Evolutionary conservation across 2,888 invertebrate species (phyloP).

Genomic region (Nasonovia ribisnigri): DNA sequence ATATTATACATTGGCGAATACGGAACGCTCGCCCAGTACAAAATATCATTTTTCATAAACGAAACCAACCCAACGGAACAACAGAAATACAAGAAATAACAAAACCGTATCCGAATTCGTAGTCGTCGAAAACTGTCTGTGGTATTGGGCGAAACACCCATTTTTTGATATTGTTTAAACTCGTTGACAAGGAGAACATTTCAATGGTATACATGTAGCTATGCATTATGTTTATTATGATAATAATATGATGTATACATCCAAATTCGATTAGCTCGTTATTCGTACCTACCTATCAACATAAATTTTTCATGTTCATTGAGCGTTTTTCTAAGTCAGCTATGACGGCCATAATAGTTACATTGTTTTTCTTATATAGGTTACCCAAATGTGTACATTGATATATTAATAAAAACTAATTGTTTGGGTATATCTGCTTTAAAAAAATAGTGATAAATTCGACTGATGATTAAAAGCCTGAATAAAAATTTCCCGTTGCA

Average conservation of each 20-base stretch:
- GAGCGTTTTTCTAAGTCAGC: neutral
- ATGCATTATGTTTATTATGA: neutral
- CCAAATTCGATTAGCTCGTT: neutral
- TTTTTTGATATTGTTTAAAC: neutral
- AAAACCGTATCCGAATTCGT: neutral
- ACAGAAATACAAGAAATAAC: conserved; percentile 16
- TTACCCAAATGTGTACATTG: neutral
- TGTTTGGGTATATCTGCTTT: neutral
- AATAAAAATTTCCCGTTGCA: neutral
- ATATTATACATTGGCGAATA: neutral
- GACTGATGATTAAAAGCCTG: neutral
- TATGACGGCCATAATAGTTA: neutral
- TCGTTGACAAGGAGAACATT: neutral
- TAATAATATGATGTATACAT: neutral
- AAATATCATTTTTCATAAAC: conserved; percentile 45
- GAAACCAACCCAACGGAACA: neutral
- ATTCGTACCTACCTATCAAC: neutral
- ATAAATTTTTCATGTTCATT: neutral
- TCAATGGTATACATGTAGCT: neutral
- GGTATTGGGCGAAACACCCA: neutral
- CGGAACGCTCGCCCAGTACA: neutral
- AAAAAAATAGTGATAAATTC: neutral
- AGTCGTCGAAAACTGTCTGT: neutral
- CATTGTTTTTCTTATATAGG: neutral
- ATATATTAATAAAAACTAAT: no score